Evolutionary conservation across 2,888 invertebrate species (phyloP).

Genomic region (Chrysina gloriosa): DNA sequence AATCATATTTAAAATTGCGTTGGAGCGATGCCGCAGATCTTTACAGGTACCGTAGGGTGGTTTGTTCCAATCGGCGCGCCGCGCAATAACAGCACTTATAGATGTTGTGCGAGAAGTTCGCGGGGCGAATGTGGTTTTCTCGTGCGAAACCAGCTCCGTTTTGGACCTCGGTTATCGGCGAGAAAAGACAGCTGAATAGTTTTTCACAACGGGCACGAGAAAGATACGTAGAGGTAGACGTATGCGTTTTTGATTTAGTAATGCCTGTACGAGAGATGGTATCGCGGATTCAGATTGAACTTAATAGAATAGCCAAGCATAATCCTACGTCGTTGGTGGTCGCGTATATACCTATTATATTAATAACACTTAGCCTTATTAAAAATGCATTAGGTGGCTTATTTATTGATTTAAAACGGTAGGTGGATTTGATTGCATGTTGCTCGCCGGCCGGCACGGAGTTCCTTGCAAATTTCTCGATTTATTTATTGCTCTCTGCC

Average conservation of each 20-base stretch:
- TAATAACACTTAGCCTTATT: constrained; percentile 64
- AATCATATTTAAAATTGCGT: constrained; percentile 39
- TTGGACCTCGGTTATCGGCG: not conserved
- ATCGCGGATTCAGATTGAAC: constrained; percentile 60
- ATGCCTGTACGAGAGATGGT: constrained; percentile 54
- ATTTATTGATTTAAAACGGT: constrained; percentile 63
- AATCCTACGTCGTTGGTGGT: constrained; percentile 62
- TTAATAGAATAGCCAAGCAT: constrained; percentile 57
- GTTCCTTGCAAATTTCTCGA: constrained; percentile 41
- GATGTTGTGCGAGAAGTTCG: constrained; percentile 2
- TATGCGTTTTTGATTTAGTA: constrained; percentile 50
- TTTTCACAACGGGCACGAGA: constrained; percentile 13
- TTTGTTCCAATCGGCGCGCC: constrained; percentile 13
- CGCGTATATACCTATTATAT: constrained; percentile 62
- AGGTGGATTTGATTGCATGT: constrained; percentile 55
- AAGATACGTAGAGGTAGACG: constrained; percentile 34
- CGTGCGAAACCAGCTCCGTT: constrained; percentile 24
- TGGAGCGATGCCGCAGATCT: constrained; percentile 11
- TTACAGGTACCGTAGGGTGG: constrained; percentile 34
- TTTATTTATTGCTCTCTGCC: constrained; percentile 39
- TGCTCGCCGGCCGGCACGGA: constrained; percentile 36
- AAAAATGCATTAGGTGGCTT: constrained; percentile 63
- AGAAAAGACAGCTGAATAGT: constrained; percentile 7
- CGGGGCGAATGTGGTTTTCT: constrained; percentile 15
- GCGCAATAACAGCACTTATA: constrained; percentile 26